Evolutionary conservation across 92 coral and sea anemone species (phyloP).

Genomic region (Porites rus): DNA sequence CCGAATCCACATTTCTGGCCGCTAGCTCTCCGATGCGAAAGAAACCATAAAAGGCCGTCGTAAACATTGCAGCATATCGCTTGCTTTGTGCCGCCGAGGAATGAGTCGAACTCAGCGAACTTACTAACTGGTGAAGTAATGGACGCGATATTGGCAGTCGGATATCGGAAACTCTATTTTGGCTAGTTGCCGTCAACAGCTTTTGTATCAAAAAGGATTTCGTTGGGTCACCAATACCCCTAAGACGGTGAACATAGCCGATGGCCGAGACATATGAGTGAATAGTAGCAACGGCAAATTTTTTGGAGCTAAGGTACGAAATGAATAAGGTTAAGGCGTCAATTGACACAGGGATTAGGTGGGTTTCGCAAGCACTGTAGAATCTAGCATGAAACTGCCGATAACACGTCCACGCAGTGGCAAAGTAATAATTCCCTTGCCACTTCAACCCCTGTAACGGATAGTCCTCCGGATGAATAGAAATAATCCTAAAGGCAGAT

Average conservation of each 20-base stretch:
- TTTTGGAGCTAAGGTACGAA: constrained; percentile 20
- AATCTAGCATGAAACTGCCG: too few species aligned
- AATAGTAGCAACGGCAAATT: constrained; percentile 14
- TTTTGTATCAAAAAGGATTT: constrained; percentile 23
- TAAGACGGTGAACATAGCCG: constrained; percentile 10
- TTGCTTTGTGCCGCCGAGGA: constrained; percentile 31
- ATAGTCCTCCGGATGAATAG: too few species aligned
- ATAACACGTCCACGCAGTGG: neutral
- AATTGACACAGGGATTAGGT: too few species aligned
- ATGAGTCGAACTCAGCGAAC: neutral
- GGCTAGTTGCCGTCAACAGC: too few species aligned
- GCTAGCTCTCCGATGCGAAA: neutral
- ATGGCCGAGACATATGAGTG: constrained; percentile 13
- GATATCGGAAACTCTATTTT: too few species aligned
- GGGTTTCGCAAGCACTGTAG: too few species aligned
- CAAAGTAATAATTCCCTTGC: too few species aligned
- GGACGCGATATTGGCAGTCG: too few species aligned
- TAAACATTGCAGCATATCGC: constrained; percentile 32
- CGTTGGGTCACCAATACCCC: constrained; percentile 14
- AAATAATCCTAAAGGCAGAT: too few species aligned
- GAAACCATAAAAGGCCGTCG: constrained; percentile 38
- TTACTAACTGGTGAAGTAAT: too few species aligned
- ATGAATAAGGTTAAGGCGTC: constrained; percentile 5
- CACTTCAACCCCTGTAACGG: too few species aligned
- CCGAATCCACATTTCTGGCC: constrained; percentile 29